phyloP scores from a whole-genome alignment of 2,113 vertebrate species.

The Pseudorasbora parva region DNA sequence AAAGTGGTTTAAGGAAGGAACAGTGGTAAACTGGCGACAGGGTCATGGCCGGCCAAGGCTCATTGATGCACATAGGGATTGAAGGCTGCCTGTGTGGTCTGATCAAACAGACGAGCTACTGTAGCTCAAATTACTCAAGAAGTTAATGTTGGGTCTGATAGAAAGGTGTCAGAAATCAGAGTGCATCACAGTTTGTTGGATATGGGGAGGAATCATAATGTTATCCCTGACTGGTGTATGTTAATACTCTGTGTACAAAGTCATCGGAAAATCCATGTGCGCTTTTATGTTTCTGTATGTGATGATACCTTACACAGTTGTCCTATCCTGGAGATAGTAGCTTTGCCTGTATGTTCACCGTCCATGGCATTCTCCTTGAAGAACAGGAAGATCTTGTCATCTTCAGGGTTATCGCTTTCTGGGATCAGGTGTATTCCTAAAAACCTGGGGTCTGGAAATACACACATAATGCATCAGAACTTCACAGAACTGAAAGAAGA shows the following conservation, averaged over 20 bases:
- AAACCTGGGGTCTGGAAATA: slow-evolving; percentile 87
- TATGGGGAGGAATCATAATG: no score
- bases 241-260: not conserved
- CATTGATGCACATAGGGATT: no score
- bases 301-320: slow-evolving; percentile 97
- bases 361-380: slow-evolving; percentile 98
- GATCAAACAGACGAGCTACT: no score
- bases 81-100: no score
- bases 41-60: no score
- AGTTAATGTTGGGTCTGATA: no score
- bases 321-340: slow-evolving; percentile 94
- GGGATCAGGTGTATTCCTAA: slow-evolving; percentile 89
- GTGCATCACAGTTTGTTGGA: no score
- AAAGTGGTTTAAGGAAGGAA: no score
- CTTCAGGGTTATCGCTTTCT: slow-evolving; percentile 97
- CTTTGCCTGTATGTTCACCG: slow-evolving; percentile 93
- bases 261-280: not conserved
- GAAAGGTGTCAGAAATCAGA: no score
- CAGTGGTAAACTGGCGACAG: no score
- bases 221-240: not conserved
- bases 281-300: slow-evolving; percentile 4
- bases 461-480: slow-evolving; percentile 3
- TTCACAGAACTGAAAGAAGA: slow-evolving; percentile 51
- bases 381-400: slow-evolving; percentile 98
- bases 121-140: no score